Evolutionary conservation across 2,888 invertebrate genomes (phyloP), one percentile per base, ranked within the genome.

Genomic region (Entomobrya proxima): DNA sequence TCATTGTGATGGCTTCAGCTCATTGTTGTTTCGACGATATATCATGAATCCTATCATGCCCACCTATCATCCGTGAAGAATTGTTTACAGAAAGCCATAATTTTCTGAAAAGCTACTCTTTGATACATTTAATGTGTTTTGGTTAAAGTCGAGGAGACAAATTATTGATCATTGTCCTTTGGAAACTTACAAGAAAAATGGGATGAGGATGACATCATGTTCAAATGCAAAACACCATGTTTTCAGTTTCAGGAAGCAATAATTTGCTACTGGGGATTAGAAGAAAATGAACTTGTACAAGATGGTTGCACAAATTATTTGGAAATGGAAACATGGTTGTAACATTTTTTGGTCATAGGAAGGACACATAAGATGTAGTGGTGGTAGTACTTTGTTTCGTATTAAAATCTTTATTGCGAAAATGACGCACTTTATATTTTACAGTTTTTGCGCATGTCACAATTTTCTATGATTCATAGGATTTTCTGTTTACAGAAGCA

Each of bases 181-280:
- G 21, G 37, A 64, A 35, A 37, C 21, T 37, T 64, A 64, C 64
- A 35, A 35, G 35, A 37, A 64, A n/a, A 37, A 37, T 37, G 37
- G n/a, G 6, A 21, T n/a, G 64, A 21, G 6, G 64, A 64, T 37
- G 64, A 37, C 64, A 64, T 64, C 64, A 64, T 35, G 64, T 64
- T 30, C 30, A 13, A 30, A n/a, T 58, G 30, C 58, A 30, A 27
- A 3, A 55, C 24, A 30, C 58, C 30, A 64, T 64, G 35, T 61
- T 37, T 2, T 55, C 15, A 64, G 18, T 64, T 64, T 64, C 64
- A 64, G 64, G 64, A 64, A 64, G 64, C 64, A 64, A 37, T 9
- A 13, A 2, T 3, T 58, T 58, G 2, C 32, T 32, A 32, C 7
- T 35, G 27, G 21, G 35, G 21, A 64, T 37, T 9, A 64, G 64